Evolutionary conservation across 1,140 invertebrate genomes (phyloP), one percentile per base, ranked within the genome.

Genomic region (Rhizoglyphus robini): DNA sequence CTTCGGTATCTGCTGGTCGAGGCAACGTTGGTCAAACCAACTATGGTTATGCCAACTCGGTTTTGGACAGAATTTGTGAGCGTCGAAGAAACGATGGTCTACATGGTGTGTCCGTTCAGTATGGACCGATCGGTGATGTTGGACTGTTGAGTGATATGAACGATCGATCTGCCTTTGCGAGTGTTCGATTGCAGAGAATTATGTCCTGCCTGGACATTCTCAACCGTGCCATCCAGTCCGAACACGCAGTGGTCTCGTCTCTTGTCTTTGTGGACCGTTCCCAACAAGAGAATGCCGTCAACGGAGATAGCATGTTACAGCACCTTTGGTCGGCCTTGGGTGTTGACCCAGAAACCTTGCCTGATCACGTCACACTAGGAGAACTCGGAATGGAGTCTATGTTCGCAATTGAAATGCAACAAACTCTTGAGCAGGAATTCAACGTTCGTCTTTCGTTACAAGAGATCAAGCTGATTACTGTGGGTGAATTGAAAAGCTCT

Each of bases 71-170:
- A 60, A 85, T 82, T 20, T 78, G 80, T 31, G 80, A 82, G 69
- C 69, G 74, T 41, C 73, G 81, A 66, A 46, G 41, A 36, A 63
- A 69, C 13, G 83, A 84, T 72, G 88, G 80, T 4, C 73, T 92
- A 41, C 86, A 71, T 71, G 81, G 76, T 66, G 72, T 93, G 25
- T 90, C 92, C 29, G 90, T 98, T 68, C 93, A 97, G 75, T 97
- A 93, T 92, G 94, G 94, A 70, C 91, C 91, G 48, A 90, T 98
- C 71, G 93, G 91, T 68, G 93, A 98, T 75, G 94, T 97, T 20
- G 94, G 94, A 65, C 78, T 97, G 59, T 73, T 88, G 65, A 89
- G 94, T 67, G 86, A 82, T 32, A 85, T 95, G 80, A 87, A 87
- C 27, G 83, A 86, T 47, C 90, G n/a, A n/a, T n/a, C 84, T 0